Conservation (phyloP, 2,797 vertebrate genomes). For the Schizopygopsis pylzovi region DNA sequence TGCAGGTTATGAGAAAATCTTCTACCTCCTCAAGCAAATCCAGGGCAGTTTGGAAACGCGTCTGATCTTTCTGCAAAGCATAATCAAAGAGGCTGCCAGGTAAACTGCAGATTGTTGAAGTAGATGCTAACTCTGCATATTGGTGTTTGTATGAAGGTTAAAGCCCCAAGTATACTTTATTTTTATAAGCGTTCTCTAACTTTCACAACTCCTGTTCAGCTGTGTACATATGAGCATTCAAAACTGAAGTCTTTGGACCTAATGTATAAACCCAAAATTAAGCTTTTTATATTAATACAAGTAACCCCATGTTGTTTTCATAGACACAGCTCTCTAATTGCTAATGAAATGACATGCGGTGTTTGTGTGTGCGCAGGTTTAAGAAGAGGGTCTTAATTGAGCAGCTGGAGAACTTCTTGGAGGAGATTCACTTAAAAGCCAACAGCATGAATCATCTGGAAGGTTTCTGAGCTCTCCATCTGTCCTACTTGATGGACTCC, state of each 20-base stretch:
- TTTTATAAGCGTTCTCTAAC: no score
- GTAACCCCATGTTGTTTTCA: background rate
- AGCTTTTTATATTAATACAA: background rate
- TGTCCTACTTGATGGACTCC: constrained; percentile 19
- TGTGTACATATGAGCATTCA: background rate
- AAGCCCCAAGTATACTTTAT: background rate
- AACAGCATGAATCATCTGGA: constrained; percentile 89
- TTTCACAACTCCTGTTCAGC: no score
- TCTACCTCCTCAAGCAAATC: constrained; percentile 93
- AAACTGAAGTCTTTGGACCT: background rate
- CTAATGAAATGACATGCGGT: background rate
- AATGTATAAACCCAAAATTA: background rate
- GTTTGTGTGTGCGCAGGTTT: constrained; percentile 80
- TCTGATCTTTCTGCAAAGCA: constrained; percentile 92
- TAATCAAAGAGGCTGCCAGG: constrained; percentile 97
- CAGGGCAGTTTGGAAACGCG: constrained; percentile 92
- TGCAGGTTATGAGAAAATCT: constrained; percentile 94
- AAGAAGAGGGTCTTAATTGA: constrained; percentile 97
- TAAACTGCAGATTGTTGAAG: constrained; percentile 60
- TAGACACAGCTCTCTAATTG: background rate
- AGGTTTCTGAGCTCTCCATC: constrained; percentile 48
- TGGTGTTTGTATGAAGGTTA: background rate
- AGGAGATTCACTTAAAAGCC: constrained; percentile 92
- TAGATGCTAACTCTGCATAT: background rate
- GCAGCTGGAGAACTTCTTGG: constrained; percentile 93